phyloP scores from a whole-genome alignment of 2,113 vertebrate species.

The Heterotilapia buettikoferi region DNA sequence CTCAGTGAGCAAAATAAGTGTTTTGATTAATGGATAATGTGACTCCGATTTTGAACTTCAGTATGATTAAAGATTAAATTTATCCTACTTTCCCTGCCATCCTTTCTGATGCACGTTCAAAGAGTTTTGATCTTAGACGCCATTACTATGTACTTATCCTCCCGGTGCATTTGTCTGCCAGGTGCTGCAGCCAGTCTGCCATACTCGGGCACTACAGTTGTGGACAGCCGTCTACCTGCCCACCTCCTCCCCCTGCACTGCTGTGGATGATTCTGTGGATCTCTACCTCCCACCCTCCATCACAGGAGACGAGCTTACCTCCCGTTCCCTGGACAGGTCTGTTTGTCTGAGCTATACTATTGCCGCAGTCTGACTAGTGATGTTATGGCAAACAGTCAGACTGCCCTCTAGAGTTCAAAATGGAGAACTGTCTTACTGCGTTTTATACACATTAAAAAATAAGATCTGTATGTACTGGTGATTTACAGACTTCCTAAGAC shows the following conservation, averaged over 20 bases:
- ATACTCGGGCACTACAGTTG: slow-evolving; percentile 90
- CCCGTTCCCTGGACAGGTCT: slow-evolving; percentile 90
- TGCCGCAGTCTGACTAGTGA: neutral
- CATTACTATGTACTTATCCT: neutral
- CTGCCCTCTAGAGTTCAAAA: slow-evolving; percentile 44
- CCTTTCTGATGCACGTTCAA: neutral
- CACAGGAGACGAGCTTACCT: slow-evolving; percentile 85
- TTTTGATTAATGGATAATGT: neutral
- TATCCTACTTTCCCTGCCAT: neutral
- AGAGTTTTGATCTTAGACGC: neutral
- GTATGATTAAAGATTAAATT: neutral
- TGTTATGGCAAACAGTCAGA: neutral
- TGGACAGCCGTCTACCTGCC: slow-evolving; percentile 98
- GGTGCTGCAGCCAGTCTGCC: slow-evolving; percentile 97
- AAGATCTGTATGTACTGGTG: neutral
- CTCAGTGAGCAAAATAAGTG: neutral
- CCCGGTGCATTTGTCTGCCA: slow-evolving; percentile 43
- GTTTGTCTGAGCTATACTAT: neutral
- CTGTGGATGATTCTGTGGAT: slow-evolving; percentile 89
- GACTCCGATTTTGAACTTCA: neutral
- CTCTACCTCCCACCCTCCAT: slow-evolving; percentile 81
- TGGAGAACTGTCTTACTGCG: neutral
- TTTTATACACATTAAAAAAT: neutral
- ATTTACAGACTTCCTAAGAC: slow-evolving; percentile 90
- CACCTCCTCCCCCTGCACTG: slow-evolving; percentile 88